Conservation (phyloP, 2,113 vertebrate genomes). For the Shinisaurus crocodilurus region DNA sequence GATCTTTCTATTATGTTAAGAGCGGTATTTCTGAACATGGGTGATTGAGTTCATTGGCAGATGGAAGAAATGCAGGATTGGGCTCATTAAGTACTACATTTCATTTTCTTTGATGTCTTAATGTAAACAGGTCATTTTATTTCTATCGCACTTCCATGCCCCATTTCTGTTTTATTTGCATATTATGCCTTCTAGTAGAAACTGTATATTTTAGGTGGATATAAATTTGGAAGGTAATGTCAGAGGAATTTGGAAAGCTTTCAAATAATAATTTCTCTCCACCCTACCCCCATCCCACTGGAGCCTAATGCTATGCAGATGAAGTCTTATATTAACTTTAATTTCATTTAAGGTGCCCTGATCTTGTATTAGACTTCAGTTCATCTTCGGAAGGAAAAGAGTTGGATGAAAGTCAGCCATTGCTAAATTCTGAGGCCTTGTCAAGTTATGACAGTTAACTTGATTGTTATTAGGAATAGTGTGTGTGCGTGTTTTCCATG, state of each 20-base stretch:
- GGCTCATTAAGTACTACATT: constrained; percentile 13
- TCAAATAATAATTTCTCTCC: constrained; percentile 56
- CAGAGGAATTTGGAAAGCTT: constrained; percentile 64
- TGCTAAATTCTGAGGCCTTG: constrained; percentile 31
- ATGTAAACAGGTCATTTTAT: constrained; percentile 15
- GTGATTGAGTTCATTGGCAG: not conserved
- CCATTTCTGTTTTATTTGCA: constrained; percentile 22
- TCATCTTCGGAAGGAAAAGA: constrained; percentile 51
- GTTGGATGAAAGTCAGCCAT: constrained; percentile 53
- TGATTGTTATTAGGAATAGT: not conserved
- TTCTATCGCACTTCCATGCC: not conserved
- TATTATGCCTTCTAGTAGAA: constrained; percentile 41
- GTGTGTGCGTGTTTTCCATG: not conserved
- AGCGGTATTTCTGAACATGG: not conserved
- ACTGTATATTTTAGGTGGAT: constrained; percentile 36
- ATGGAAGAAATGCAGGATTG: not conserved
- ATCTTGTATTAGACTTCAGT: constrained; percentile 49
- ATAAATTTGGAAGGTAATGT: constrained; percentile 52
- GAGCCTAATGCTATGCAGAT: constrained; percentile 46
- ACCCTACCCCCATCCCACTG: not conserved
- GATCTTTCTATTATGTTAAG: not conserved
- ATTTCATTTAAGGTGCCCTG: constrained; percentile 32
- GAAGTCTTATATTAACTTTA: constrained; percentile 52
- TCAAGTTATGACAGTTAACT: not conserved
- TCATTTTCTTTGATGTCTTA: constrained; percentile 14